Evolutionary conservation across 1,140 invertebrate genomes (phyloP).

Genomic region (Drosophila ogumai): DNA sequence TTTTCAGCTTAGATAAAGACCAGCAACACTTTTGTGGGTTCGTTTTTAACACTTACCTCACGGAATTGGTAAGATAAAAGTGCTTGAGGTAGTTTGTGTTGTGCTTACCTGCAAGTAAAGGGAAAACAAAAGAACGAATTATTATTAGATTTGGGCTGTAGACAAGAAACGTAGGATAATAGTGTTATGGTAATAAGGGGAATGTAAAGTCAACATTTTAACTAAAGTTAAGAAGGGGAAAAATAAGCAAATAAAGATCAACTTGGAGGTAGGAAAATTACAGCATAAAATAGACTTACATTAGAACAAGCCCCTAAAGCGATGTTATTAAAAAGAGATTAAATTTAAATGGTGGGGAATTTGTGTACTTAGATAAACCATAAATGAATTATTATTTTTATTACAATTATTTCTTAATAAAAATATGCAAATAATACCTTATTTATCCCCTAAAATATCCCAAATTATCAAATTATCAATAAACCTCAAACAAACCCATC

Average conservation of each 20-base stretch:
- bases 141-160: conserved; percentile 43
- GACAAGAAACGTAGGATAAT: conserved; percentile 17
- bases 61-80: conserved; percentile 63
- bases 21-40: conserved; percentile 43
- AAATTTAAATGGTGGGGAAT: not conserved
- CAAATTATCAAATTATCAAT: not conserved
- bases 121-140: conserved; percentile 43
- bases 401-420: not conserved
- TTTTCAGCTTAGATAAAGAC: conserved; percentile 51
- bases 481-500: not conserved
- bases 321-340: conserved; percentile 13
- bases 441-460: not conserved
- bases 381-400: too few relatives aligned
- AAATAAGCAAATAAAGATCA: not conserved
- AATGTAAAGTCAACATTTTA: conserved; percentile 27
- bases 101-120: conserved; percentile 65
- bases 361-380: not conserved
- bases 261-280: not conserved
- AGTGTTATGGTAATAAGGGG: conserved; percentile 33
- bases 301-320: not conserved
- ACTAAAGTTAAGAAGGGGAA: not conserved
- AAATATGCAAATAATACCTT: not conserved
- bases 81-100: conserved; percentile 38
- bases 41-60: conserved; percentile 58
- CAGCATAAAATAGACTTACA: not conserved